Base-by-base conservation (phyloP, 2,113 vertebrate genomes). In the Hystrix cristata region DNA sequence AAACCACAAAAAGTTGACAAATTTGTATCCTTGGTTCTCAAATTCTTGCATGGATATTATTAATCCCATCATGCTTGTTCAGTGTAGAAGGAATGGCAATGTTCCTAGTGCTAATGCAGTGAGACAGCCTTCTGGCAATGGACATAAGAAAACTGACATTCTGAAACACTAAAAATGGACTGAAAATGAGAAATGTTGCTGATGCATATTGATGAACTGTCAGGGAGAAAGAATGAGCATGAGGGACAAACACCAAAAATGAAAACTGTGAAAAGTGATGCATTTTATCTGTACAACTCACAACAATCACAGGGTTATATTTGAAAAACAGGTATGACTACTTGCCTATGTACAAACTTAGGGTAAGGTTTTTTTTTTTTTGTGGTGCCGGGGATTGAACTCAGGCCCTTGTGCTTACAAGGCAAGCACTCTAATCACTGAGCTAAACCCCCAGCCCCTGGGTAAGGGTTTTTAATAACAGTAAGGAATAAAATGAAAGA, bases 271-370 rank as follows among this genome's bases (percentile, higher is more conserved):
- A 19, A 25, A 43, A 60, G 16, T 10, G 13, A 3, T 34, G 15
- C 6, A 13, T 57, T 14, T 1, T 38, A 3, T 55, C 46, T 27
- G 3, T 21, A 4, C 43, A 80, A 5, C 57, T 34, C 51, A 46
- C 23, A 7, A 1, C 2, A 25, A 48, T 9, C 25, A 38, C 21
- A 7, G 2, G 19, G 8, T 18, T 48, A 7, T 4, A 23, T 15
- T 3, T 19, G 80, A n/a, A 59, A 74, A 34, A 27, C 0, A 31
- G 46, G 34, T 0, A 29, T 51, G 38, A 1, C 4, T 55, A 48
- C 3, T 82, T 31, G 13, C 15, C 29, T 48, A n/a, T 1, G 0
- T 15, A 34, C 27, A 15, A 64, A 60, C 4, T 60, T 16, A 59
- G 81, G 51, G 1, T 10, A 34, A 31, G 9, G 19, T 38, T n/a